phyloP scores from a whole-genome alignment of 2,797 vertebrate genomes.

The Syngnathus acus region DNA sequence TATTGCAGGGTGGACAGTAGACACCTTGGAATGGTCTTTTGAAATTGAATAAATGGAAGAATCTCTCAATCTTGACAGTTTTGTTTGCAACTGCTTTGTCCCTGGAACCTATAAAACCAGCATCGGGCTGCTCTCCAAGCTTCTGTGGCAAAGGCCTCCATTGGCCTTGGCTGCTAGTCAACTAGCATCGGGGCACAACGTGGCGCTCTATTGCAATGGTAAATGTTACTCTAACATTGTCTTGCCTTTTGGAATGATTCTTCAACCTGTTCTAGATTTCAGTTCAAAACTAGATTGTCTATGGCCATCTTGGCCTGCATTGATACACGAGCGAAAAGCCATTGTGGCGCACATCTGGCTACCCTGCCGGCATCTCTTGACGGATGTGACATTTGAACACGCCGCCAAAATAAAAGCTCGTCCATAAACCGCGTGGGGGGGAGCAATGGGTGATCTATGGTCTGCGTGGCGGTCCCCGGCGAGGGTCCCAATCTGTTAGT shows the following conservation, averaged over 20 bases:
- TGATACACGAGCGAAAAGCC: conserved; percentile 24
- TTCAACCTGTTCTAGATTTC: no score
- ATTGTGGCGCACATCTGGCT: conserved; percentile 9
- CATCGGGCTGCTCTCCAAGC: no score
- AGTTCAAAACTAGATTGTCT: neutral
- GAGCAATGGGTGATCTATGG: conserved; percentile 19
- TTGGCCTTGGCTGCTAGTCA: no score
- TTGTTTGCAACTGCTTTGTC: no score
- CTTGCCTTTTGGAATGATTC: no score
- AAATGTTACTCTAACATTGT: no score
- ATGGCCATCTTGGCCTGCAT: conserved; percentile 29
- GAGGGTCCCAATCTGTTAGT: conserved; percentile 46
- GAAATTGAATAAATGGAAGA: neutral
- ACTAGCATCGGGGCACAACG: no score
- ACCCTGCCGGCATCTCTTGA: conserved; percentile 5
- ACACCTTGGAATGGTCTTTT: neutral
- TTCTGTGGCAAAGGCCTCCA: no score
- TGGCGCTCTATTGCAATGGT: no score
- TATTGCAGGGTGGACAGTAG: neutral
- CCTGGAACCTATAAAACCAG: no score
- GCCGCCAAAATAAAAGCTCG: neutral
- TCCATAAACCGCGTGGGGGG: neutral
- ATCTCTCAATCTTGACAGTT: neutral
- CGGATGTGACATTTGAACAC: conserved; percentile 10
- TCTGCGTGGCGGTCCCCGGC: conserved; percentile 9